Evolutionary conservation across 2,888 invertebrate species (phyloP).

Genomic region (Dorcus hopei): DNA sequence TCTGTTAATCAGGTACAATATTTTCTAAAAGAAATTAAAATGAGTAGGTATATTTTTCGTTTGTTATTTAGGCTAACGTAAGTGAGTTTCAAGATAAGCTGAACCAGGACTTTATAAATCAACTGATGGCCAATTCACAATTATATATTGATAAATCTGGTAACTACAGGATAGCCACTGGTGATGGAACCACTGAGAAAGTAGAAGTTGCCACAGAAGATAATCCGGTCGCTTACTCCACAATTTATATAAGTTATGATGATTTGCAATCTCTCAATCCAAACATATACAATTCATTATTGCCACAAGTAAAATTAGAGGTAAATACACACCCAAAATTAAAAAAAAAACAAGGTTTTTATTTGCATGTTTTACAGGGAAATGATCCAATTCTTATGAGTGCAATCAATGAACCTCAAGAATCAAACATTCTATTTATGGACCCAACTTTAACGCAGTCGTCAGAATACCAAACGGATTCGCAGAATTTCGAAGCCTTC

Average conservation of each 20-base stretch:
- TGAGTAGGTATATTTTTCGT: too few relatives aligned
- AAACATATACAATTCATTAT: conserved; percentile 23
- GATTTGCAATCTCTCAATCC: conserved; percentile 23
- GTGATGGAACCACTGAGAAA: background rate
- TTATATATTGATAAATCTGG: background rate
- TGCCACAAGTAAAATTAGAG: conserved; percentile 30
- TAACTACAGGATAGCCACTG: background rate
- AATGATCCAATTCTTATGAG: conserved; percentile 32
- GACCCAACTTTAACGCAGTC: conserved; percentile 12
- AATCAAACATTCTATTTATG: conserved; percentile 30
- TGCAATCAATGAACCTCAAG: conserved; percentile 32
- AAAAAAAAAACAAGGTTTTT: background rate
- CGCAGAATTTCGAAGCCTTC: conserved; percentile 15
- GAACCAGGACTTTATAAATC: background rate
- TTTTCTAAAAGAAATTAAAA: too few relatives aligned
- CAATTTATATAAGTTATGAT: conserved; percentile 17
- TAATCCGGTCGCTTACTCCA: background rate
- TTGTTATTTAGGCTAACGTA: background rate
- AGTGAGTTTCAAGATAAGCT: background rate
- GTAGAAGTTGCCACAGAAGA: background rate
- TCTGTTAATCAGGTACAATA: too few relatives aligned
- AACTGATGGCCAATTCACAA: background rate
- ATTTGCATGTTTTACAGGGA: conserved; percentile 6
- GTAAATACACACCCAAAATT: conserved; percentile 9
- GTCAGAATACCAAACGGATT: conserved; percentile 9